These are phyloP conservation scores for Neria commutata DNA, from an alignment of 2,888 invertebrate genomes.

Conservation along the genomic window DNA sequence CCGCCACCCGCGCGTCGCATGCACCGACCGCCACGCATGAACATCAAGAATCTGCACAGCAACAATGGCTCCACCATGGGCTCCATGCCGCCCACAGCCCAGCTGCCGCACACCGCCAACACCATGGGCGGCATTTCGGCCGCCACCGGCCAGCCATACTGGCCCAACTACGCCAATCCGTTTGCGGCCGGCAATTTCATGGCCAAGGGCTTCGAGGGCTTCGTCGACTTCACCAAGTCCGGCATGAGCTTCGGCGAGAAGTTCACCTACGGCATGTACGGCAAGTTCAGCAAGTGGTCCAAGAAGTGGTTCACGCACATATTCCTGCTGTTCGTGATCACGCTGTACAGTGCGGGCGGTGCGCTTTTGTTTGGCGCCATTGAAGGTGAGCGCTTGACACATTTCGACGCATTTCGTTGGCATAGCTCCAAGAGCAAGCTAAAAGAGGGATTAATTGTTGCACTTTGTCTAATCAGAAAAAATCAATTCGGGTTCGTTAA, in stretches of 20 bases:
- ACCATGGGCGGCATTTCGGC: slow-evolving; percentile 36
- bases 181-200: slow-evolving; percentile 77
- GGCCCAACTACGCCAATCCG: slow-evolving; percentile 58
- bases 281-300: slow-evolving; percentile 77
- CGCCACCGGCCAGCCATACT: slow-evolving; percentile 50
- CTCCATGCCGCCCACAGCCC: slow-evolving; percentile 50
- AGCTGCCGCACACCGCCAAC: slow-evolving; percentile 47
- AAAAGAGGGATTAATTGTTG: background rate
- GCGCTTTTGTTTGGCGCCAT: slow-evolving; percentile 79
- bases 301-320: slow-evolving; percentile 89
- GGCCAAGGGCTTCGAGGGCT: slow-evolving; percentile 79
- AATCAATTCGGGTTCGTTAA: too few species aligned
- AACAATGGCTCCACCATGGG: slow-evolving; percentile 39
- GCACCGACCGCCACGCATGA: slow-evolving; percentile 56
- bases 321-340: slow-evolving; percentile 78
- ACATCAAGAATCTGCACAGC: slow-evolving; percentile 47
- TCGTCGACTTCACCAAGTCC: slow-evolving; percentile 80
- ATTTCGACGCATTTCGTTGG: background rate
- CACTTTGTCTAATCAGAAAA: too few species aligned
- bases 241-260: slow-evolving; percentile 86
- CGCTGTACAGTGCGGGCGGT: slow-evolving; percentile 81
- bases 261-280: slow-evolving; percentile 78
- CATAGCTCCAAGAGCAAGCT: slow-evolving; percentile 21
- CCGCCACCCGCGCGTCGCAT: slow-evolving; percentile 45
- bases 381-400: slow-evolving; percentile 71